Evolutionary conservation across 2,113 vertebrate species (phyloP).

Genomic region (Hiodon tergisus): DNA sequence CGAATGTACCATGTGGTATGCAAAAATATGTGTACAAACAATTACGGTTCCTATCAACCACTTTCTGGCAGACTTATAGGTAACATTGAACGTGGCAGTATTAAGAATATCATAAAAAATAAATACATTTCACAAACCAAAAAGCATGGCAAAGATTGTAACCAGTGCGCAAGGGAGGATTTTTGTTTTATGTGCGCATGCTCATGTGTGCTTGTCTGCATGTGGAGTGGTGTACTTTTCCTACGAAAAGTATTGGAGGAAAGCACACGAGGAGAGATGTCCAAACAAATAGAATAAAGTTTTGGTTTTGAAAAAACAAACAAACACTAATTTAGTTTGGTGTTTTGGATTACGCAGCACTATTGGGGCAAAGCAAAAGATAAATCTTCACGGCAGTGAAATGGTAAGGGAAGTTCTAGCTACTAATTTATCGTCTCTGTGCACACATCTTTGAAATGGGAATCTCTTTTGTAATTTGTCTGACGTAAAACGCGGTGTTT

Average conservation of each 20-base stretch:
- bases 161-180: not conserved
- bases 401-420: slow-evolving; percentile 60
- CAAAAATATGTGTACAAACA: too few species aligned
- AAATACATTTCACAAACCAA: not conserved
- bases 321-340: not conserved
- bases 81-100: not conserved
- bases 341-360: slow-evolving; percentile 17
- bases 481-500: not conserved
- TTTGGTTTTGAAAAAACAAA: slow-evolving; percentile 30
- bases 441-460: slow-evolving; percentile 22
- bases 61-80: too few species aligned
- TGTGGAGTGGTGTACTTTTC: slow-evolving; percentile 18
- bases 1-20: too few species aligned
- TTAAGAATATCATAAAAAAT: not conserved
- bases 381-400: slow-evolving; percentile 45
- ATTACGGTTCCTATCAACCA: too few species aligned
- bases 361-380: not conserved
- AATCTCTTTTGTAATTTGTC: not conserved
- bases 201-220: not conserved
- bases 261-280: slow-evolving; percentile 2
- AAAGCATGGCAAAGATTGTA: not conserved
- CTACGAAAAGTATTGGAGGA: slow-evolving; percentile 4
- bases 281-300: slow-evolving; percentile 23
- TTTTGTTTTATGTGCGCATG: slow-evolving; percentile 22
- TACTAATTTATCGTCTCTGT: slow-evolving; percentile 23